Conservation (phyloP, 2,113 vertebrate genomes). For the Erythrocebus patas region DNA sequence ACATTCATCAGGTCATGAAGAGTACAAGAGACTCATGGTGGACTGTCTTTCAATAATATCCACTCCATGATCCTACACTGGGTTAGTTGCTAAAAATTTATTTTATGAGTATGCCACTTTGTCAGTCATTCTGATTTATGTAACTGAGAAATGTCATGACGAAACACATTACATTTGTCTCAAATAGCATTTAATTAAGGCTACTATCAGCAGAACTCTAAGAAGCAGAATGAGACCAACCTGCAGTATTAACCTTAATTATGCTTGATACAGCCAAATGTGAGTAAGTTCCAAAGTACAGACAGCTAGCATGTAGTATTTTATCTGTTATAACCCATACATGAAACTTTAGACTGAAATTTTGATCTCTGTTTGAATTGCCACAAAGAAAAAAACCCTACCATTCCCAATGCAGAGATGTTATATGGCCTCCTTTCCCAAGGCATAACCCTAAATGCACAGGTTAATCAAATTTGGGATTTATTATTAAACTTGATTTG, state of each 20-base stretch:
- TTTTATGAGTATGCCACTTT: neutral
- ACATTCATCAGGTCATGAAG: neutral
- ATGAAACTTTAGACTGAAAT: neutral
- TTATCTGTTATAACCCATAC: neutral
- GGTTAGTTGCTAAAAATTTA: neutral
- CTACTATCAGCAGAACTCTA: neutral
- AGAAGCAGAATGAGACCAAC: neutral
- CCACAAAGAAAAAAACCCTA: neutral
- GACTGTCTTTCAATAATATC: neutral
- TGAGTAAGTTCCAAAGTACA: neutral
- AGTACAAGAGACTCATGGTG: accelerated
- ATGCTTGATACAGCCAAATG: neutral
- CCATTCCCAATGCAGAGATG: neutral
- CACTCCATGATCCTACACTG: neutral
- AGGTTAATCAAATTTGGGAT: neutral
- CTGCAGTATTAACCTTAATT: neutral
- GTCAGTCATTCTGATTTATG: neutral
- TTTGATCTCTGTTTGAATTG: neutral
- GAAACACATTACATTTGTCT: neutral
- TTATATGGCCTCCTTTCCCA: neutral
- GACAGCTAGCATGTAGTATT: neutral
- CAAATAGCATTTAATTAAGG: neutral
- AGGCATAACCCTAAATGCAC: neutral
- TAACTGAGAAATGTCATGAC: neutral
- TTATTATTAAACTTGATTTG: neutral